Evolutionary conservation across 23 tunicate genomes (phyloP).

Genomic region (Ascidia mentula): DNA sequence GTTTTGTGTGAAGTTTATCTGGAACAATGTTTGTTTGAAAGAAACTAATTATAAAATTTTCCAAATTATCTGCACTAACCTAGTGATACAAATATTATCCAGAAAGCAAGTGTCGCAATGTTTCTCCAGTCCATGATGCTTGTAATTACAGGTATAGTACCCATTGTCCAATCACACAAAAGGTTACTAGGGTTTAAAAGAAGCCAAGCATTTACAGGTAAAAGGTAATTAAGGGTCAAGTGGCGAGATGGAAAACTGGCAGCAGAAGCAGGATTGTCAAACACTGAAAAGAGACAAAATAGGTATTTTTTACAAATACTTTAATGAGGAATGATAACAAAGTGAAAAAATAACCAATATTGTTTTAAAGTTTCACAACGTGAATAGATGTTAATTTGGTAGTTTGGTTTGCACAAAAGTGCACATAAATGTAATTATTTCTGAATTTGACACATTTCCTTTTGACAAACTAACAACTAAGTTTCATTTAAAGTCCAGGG

Average conservation of each 20-base stretch:
- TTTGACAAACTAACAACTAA: too few relatives aligned
- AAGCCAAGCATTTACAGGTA: slow-evolving; percentile 59
- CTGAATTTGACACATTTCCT: too few relatives aligned
- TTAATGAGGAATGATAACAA: not conserved
- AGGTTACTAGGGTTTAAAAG: slow-evolving; percentile 57
- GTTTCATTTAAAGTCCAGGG: too few relatives aligned
- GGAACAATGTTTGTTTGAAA: too few relatives aligned
- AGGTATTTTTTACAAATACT: not conserved
- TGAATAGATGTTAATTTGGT: too few relatives aligned
- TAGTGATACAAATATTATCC: slow-evolving; percentile 27
- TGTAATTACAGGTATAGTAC: slow-evolving; percentile 59
- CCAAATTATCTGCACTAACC: slow-evolving; percentile 19
- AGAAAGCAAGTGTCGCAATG: slow-evolving; percentile 48
- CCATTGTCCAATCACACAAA: slow-evolving; percentile 94
- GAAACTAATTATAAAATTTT: too few relatives aligned
- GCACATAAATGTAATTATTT: too few relatives aligned
- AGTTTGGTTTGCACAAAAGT: too few relatives aligned
- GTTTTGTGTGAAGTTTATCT: too few relatives aligned
- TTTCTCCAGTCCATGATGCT: slow-evolving; percentile 53
- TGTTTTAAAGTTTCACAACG: too few relatives aligned
- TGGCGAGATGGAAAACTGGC: slow-evolving; percentile 59
- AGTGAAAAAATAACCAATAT: too few relatives aligned
- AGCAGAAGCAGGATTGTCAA: slow-evolving; percentile 83
- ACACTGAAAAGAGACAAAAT: slow-evolving; percentile 19
- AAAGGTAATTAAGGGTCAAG: slow-evolving; percentile 61